Evolutionary conservation across 2,888 invertebrate species (phyloP), one percentile per base, ranked within the genome.

Genomic region (Acrobeloides nanus): DNA sequence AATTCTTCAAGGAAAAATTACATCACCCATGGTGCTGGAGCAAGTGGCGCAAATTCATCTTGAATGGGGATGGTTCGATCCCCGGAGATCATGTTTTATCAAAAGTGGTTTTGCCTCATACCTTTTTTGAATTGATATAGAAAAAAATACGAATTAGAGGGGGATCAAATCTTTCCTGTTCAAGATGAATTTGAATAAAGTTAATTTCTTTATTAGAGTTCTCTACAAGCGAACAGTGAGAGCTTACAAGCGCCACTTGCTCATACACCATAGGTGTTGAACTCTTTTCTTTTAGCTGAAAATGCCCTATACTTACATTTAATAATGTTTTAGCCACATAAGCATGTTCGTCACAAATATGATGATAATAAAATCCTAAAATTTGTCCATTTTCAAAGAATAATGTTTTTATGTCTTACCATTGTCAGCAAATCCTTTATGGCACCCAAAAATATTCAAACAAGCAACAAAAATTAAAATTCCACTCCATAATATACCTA

Each of bases 371-470:
- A n/a, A 24, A 38, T 25, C 15, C 20, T 10, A 41, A 41, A 41
- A 27, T 12, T 10, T 35, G 10, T 15, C 10, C 10, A 18, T 12
- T 10, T n/a, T 31, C 24, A 20, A 1, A 10, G 20, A 31, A 42
- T 42, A 42, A 48, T 43, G 32, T n/a, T n/a, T n/a, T n/a, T n/a
- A n/a, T n/a, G n/a, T n/a, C n/a, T n/a, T n/a, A n/a, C n/a, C n/a
- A n/a, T 23, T 46, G 17, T 51, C 44, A 27, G 38, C 33, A 18
- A 53, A 53, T 12, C 34, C 27, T 27, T 53, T 53, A 35, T 34
- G 15, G 26, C 53, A 53, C 4, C 53, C 53, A 7, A 53, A 35
- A n/a, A 39, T 20, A 27, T 53, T 53, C 10, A 41, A 23, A 10
- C 46, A 37, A 17, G 33, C 37, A n/a, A 53, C 51, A 15, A 41